Conservation (phyloP, 2,113 vertebrate species). For the Chrysemys picta region DNA sequence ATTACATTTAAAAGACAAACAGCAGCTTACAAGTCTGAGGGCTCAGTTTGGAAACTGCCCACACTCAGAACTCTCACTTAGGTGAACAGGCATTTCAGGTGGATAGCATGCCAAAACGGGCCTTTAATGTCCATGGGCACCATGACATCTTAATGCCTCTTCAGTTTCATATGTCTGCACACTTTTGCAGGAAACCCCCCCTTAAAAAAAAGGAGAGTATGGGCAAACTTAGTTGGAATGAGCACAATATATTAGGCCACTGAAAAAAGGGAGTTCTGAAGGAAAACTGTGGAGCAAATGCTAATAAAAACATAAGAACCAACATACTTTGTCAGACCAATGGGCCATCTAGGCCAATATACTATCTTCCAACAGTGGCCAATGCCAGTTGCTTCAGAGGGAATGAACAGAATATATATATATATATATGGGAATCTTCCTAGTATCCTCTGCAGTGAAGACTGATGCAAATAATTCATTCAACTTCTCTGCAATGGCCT, state of each 20-base stretch:
- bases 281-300: not conserved
- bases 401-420: too few species aligned
- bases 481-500: too few species aligned
- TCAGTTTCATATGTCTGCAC: not conserved
- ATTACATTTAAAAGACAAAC: constrained; percentile 51
- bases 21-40: constrained; percentile 16
- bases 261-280: not conserved
- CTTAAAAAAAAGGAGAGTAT: not conserved
- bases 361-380: too few species aligned
- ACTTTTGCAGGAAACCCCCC: too few species aligned
- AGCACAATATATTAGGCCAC: not conserved
- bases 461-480: too few species aligned
- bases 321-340: too few species aligned
- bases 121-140: not conserved
- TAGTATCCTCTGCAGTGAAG: too few species aligned
- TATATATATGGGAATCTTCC: too few species aligned
- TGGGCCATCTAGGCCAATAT: too few species aligned
- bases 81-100: not conserved
- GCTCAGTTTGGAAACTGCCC: not conserved
- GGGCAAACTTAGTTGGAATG: not conserved
- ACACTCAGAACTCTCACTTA: not conserved
- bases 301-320: too few species aligned
- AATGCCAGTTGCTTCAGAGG: too few species aligned
- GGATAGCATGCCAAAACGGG: not conserved
- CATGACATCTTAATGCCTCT: not conserved